Conservation (phyloP, 2,797 vertebrate genomes). For the Cetoscarus ocellatus region DNA sequence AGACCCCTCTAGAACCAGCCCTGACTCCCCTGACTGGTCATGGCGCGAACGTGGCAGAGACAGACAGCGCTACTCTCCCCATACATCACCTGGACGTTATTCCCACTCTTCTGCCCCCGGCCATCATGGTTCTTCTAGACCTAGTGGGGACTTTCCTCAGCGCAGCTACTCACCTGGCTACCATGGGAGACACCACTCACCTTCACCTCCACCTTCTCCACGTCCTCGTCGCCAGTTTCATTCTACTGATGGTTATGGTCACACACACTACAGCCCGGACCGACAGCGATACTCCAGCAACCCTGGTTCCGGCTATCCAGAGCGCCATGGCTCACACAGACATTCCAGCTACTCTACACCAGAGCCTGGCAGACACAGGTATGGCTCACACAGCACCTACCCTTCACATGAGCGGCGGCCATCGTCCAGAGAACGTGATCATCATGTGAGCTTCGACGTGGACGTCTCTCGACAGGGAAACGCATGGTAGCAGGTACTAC, state of each 20-base stretch:
- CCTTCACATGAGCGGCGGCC: background rate
- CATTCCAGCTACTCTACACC: background rate
- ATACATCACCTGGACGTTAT: background rate
- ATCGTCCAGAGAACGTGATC: background rate
- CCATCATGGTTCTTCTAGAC: background rate
- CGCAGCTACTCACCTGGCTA: background rate
- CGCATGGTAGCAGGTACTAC: conserved; percentile 10
- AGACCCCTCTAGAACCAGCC: background rate
- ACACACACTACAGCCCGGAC: conserved; percentile 5
- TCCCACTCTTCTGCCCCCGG: background rate
- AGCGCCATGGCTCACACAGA: background rate
- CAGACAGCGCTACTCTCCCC: background rate
- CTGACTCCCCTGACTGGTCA: background rate
- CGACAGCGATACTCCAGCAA: background rate
- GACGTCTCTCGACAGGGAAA: background rate
- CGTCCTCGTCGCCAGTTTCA: background rate
- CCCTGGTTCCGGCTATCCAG: too few species aligned
- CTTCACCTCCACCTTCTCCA: background rate
- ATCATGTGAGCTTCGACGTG: conserved; percentile 4
- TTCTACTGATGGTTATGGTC: background rate
- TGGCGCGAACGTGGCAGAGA: background rate
- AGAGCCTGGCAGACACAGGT: background rate
- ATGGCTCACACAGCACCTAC: background rate
- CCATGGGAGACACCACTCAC: background rate
- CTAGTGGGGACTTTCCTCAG: background rate